Percentiles rank a stretch among this genome's conserved stretches.
Conservation (phyloP, 2,797 vertebrate genomes). For the Pantherophis alleghaniensis region DNA sequence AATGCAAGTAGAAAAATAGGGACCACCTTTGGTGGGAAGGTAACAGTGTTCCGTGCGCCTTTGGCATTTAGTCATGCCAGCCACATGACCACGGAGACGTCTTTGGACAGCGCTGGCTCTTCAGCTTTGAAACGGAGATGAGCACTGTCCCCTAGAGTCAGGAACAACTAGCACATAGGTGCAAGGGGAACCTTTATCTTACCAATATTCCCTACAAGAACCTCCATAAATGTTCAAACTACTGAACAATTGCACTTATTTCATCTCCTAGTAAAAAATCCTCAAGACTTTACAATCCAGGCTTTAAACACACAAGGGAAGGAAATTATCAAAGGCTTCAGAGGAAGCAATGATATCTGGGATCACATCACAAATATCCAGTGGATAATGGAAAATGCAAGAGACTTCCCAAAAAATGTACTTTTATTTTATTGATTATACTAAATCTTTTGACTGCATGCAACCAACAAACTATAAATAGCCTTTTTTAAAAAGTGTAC, state of each 20-base stretch:
- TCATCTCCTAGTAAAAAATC: neutral
- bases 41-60: no score
- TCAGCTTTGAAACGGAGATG: no score
- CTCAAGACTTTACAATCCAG: neutral
- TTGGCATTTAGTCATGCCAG: no score
- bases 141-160: no score
- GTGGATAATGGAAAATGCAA: neutral
- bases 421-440: neutral
- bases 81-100: no score
- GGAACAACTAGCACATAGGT: no score
- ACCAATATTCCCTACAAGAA: neutral
- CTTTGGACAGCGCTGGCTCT: no score
- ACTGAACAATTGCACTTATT: neutral
- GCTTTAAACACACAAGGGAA: neutral
- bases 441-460: neutral
- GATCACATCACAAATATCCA: neutral
- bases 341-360: neutral
- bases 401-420: neutral
- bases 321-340: neutral
- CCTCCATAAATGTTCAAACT: neutral
- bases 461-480: neutral
- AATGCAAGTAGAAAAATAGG: no score
- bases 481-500: neutral
- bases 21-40: no score
- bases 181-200: no score